Conservation (phyloP, 2,797 vertebrate species). For the Vireo griseus region DNA sequence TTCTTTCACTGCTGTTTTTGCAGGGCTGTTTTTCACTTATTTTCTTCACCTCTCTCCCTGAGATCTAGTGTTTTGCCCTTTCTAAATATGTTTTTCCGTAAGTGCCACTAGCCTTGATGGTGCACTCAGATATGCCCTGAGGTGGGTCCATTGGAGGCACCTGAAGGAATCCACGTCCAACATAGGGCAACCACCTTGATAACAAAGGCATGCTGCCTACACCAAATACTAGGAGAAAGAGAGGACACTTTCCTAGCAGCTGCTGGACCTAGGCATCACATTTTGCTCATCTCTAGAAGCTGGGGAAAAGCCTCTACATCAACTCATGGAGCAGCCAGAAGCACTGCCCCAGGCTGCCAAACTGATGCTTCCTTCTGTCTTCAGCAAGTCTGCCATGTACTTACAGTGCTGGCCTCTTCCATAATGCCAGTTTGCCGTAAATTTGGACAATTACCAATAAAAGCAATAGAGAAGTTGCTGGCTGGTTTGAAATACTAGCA, state of each 20-base stretch:
- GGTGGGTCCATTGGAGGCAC: background rate
- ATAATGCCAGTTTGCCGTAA: background rate
- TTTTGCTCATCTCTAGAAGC: background rate
- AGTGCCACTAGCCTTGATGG: background rate
- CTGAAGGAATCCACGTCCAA: background rate
- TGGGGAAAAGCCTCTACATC: background rate
- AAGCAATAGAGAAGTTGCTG: background rate
- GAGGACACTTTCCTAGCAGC: background rate
- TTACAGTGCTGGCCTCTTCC: background rate
- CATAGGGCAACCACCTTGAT: background rate
- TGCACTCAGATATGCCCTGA: background rate
- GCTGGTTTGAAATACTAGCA: background rate
- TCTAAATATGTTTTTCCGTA: background rate
- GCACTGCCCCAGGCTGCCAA: background rate
- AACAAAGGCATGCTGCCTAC: background rate
- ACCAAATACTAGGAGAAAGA: background rate
- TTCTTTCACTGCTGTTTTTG: background rate
- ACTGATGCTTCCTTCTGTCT: fast-evolving
- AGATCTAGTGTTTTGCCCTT: background rate
- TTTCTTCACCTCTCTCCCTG: background rate
- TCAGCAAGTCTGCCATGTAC: background rate
- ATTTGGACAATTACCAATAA: background rate
- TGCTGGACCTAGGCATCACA: background rate
- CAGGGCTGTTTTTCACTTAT: background rate
- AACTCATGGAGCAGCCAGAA: background rate